These are phyloP conservation scores for Anoplolepis gracilipes DNA, from an alignment of 1,140 invertebrate species.

Conservation along the genomic window DNA sequence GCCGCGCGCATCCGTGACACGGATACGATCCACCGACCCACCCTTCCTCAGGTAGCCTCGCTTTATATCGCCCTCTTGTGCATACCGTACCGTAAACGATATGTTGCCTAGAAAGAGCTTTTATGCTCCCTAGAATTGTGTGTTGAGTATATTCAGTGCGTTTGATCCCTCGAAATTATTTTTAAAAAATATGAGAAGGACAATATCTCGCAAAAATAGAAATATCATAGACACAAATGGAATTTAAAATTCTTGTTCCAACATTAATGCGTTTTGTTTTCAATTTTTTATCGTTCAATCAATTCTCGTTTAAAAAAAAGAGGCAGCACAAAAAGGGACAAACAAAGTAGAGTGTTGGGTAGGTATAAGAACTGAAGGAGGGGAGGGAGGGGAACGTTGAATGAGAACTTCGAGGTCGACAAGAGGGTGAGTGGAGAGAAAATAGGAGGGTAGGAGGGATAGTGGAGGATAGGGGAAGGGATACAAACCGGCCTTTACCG, in stretches of 20 bases:
- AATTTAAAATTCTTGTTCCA: not conserved
- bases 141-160: too few relatives aligned
- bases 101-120: not conserved
- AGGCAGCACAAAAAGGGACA: not conserved
- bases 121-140: not conserved
- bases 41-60: slow-evolving; percentile 66
- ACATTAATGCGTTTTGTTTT: not conserved
- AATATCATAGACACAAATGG: not conserved
- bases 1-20: slow-evolving; percentile 84
- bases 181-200: too few relatives aligned
- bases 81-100: not conserved
- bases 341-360: slow-evolving; percentile 4
- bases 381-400: slow-evolving; percentile 79
- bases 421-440: slow-evolving; percentile 45
- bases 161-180: too few relatives aligned
- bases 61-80: slow-evolving; percentile 47
- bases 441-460: too few relatives aligned
- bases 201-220: too few relatives aligned
- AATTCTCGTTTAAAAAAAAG: not conserved
- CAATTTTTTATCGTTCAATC: not conserved
- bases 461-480: not conserved
- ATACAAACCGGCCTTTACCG: slow-evolving; percentile 45
- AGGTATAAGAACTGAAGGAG: slow-evolving; percentile 51
- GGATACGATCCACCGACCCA: slow-evolving; percentile 74
- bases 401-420: slow-evolving; percentile 76